These are phyloP conservation scores for Alitta virens DNA, from an alignment of 2,888 invertebrate species.

Conservation along the genomic window DNA sequence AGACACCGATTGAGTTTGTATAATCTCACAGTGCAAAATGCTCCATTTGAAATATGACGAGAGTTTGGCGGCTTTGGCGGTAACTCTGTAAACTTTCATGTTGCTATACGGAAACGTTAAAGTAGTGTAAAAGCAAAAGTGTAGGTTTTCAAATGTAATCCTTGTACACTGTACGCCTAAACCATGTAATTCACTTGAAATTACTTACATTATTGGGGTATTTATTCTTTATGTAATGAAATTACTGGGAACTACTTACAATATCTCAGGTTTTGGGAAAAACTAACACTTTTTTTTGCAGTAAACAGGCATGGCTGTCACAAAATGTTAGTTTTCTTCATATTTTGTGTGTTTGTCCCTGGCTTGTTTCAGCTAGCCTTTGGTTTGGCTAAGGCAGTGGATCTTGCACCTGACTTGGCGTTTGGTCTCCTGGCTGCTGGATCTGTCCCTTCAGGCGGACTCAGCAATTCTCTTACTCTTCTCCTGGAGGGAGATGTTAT, in stretches of 20 bases:
- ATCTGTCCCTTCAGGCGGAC: constrained; percentile 1
- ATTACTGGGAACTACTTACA: background rate
- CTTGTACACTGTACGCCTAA: too few relatives aligned
- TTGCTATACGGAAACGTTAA: too few relatives aligned
- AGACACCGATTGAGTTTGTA: too few relatives aligned
- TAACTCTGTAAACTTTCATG: too few relatives aligned
- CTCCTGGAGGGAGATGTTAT: constrained; percentile 10
- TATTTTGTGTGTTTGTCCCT: background rate
- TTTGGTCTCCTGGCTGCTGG: constrained; percentile 10
- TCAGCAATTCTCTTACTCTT: constrained; percentile 8
- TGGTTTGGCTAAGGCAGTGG: constrained; percentile 3
- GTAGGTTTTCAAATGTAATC: too few relatives aligned
- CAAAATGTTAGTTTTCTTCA: background rate
- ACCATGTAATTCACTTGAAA: too few relatives aligned
- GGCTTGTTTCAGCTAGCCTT: constrained; percentile 17
- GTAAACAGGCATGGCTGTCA: background rate
- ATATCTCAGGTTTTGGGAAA: background rate
- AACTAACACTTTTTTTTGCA: background rate
- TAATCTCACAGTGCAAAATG: too few relatives aligned
- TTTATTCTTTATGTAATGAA: background rate
- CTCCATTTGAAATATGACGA: too few relatives aligned
- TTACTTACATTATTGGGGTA: too few relatives aligned
- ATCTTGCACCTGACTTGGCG: constrained; percentile 25
- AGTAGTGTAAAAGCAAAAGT: too few relatives aligned
- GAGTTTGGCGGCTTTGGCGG: too few relatives aligned